Evolutionary conservation across 2,888 invertebrate genomes (phyloP), one percentile per base, ranked within the genome.

Genomic region (Xanthorhoe designata): DNA sequence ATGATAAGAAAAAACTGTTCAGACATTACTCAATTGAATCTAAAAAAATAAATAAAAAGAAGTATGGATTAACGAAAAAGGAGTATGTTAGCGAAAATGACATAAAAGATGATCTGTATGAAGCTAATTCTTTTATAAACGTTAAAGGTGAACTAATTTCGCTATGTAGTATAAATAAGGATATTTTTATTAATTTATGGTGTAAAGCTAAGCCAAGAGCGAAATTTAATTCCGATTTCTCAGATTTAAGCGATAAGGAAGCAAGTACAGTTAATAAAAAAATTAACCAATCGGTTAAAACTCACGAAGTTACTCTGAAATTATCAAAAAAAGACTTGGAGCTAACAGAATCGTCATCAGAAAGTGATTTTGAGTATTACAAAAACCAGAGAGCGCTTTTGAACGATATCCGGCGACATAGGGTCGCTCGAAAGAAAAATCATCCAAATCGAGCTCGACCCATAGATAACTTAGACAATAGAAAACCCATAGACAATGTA

Each of bases 261-360:
- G 69, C 73, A 7, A 66, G 70, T 61, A 72, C 78, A 1, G 53
- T 61, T 0, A 84, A 80, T 68, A 82, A 76, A 75, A 69, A 65
- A 18, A 38, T 75, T 0, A 77, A 78, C 18, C 60, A 83, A 73
- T 70, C 74, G 0, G 51, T 69, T 5, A 80, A 82, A 35, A 68
- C 69, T 0, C 73, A 74, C 0, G 76, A 67, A 69, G 6, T 77
- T 32, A 70, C 69, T 58, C 81, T 82, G 2, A 88, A 74, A 79
- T 83, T 83, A 49, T 74, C 86, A 0, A 91, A 87, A 76, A 84
- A 81, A 70, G 91, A 92, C 35, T 65, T 92, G 1, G 89, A 91
- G 76, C 45, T 90, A 9, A 77, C 87, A 0, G 76, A 81, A 0
- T 86, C 90, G 0, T 84, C 90, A 0, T 89, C 90, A 0, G 91